Evolutionary conservation across 2,888 invertebrate genomes (phyloP).

Genomic region (Drosophila antonietae): DNA sequence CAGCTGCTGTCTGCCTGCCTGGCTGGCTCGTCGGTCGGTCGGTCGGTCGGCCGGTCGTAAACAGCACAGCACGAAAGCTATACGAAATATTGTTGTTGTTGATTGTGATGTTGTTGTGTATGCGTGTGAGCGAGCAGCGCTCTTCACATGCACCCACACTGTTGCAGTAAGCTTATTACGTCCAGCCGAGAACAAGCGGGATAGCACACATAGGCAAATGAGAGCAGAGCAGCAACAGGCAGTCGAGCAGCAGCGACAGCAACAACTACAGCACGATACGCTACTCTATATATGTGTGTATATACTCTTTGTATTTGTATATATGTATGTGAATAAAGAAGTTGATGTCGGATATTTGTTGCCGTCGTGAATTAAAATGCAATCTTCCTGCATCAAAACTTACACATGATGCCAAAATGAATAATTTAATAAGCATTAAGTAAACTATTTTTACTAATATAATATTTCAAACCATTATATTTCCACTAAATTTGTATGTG

Average conservation of each 20-base stretch:
- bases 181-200: constrained; percentile 47
- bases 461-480: background rate
- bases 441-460: background rate
- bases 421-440: background rate
- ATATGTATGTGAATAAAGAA: constrained; percentile 23
- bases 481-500: background rate
- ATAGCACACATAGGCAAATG: constrained; percentile 52
- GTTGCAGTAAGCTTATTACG: constrained; percentile 65
- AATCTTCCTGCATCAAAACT: constrained; percentile 20
- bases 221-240: constrained; percentile 61
- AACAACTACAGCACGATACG: constrained; percentile 24
- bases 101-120: constrained; percentile 1
- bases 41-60: constrained; percentile 40
- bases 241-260: constrained; percentile 30
- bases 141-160: constrained; percentile 55
- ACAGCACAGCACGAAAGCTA: constrained; percentile 55
- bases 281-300: constrained; percentile 10
- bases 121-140: constrained; percentile 26
- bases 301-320: background rate
- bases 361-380: constrained; percentile 46
- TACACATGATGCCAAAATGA: background rate
- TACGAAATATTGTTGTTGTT: constrained; percentile 34
- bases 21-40: constrained; percentile 28
- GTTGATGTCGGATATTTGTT: constrained; percentile 46
- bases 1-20: constrained; percentile 49